Base-by-base conservation (phyloP, 2,113 vertebrate species). In the Mixornis gularis region DNA sequence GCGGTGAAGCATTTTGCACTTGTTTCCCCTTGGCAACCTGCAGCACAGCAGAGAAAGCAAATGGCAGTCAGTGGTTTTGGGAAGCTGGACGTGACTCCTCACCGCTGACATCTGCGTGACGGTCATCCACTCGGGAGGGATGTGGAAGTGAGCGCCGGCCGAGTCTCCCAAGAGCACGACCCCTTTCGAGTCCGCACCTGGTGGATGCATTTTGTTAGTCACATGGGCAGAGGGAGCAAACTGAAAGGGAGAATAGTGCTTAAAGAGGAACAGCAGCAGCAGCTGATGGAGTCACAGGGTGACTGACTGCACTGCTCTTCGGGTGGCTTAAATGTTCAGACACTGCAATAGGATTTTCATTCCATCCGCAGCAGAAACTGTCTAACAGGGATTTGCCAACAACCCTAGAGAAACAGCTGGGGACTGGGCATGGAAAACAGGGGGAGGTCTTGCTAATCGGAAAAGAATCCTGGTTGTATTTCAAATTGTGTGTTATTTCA, bases 141-240 rank as follows among this genome's bases (percentile, higher is more conserved):
- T 98, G 86, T 97, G 98, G 74, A 98, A 98, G 84, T 97, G 97
- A 44, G 98, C 98, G 1, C 96, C 97, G 0, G 98, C 97, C 1
- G 98, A 98, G 91, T 98, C 98, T 79, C 97, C 98, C 95, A 98
- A 27, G 81, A 98, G 82, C 88, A 98, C 66, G 3, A 98, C 83
- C 29, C 98, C 98, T 65, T 70, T 95, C 3, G 98, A 96, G 60
- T 89, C 94, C 2, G 98, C 96, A 95, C 97, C 98, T 98, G 64
- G 69, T 60, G 20, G 85, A 95, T 2, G 46, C 49, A 90, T 83
- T 79, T 81, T 15, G 68, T 95, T 86, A 84, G 84, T 71, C 19
- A 5, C 10, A 8, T 2, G 29, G 80, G 55, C 52, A 85, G 30
- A 62, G 56, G 52, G 26, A 55, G 49, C 71, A 43, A 59, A 48